Percentiles rank a stretch among this genome's conserved stretches.
Evolutionary conservation across 2,888 invertebrate species (phyloP).

Genomic region (Trachelus tabidus): DNA sequence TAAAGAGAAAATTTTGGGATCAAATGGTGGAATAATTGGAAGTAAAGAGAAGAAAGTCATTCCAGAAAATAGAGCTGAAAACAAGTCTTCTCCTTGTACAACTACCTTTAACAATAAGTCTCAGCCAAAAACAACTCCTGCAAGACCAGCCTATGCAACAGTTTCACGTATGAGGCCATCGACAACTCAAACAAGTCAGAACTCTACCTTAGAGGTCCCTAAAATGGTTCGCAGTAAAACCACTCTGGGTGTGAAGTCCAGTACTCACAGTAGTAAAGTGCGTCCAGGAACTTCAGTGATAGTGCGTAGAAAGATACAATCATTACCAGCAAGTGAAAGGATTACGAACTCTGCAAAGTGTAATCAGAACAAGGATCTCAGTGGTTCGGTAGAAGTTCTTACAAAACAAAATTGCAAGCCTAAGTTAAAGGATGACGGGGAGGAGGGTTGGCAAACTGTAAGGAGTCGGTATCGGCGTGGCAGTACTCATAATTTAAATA

Average conservation of each 20-base stretch:
- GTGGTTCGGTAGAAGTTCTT: constrained; percentile 53
- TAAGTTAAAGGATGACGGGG: constrained; percentile 49
- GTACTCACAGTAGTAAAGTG: constrained; percentile 1
- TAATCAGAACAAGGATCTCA: constrained; percentile 49
- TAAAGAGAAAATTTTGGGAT: constrained; percentile 4
- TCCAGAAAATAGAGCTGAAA: constrained; percentile 27
- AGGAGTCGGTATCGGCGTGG: constrained; percentile 78
- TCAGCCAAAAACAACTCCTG: constrained; percentile 26
- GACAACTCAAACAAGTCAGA: constrained; percentile 14
- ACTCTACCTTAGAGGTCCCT: constrained; percentile 38
- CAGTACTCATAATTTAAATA: constrained; percentile 72
- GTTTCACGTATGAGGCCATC: constrained; percentile 61
- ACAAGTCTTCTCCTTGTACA: constrained; percentile 25
- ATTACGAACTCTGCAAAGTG: not conserved
- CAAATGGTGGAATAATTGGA: constrained; percentile 16
- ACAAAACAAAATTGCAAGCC: constrained; percentile 8
- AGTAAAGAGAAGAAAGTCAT: constrained; percentile 16
- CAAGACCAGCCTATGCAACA: constrained; percentile 65
- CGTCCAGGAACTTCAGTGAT: constrained; percentile 50
- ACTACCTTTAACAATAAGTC: constrained; percentile 26
- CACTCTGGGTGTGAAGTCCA: constrained; percentile 41
- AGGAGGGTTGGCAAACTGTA: constrained; percentile 91
- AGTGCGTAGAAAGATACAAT: constrained; percentile 45
- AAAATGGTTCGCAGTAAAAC: constrained; percentile 59
- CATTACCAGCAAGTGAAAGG: constrained; percentile 11